These are phyloP conservation scores for Lutjanus campechanus DNA, from an alignment of 2,797 vertebrate species.

Conservation along the genomic window DNA sequence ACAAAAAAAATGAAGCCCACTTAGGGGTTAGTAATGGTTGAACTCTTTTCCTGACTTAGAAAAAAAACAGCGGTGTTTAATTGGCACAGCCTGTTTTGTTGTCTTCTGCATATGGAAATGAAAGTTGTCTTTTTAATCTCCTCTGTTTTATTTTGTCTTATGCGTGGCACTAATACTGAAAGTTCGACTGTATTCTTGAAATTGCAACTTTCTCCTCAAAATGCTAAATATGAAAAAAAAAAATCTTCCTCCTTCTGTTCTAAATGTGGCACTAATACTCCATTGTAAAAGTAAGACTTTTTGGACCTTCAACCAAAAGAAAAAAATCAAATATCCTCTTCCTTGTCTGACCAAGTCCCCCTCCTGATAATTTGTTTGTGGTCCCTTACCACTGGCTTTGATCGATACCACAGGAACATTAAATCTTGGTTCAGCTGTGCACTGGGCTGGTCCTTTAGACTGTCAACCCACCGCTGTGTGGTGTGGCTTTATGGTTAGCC, in stretches of 20 bases:
- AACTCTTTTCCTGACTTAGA: background rate
- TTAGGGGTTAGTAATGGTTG: background rate
- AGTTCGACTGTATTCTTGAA: no score
- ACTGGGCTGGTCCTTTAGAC: constrained; percentile 3
- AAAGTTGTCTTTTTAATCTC: background rate
- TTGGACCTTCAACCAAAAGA: background rate
- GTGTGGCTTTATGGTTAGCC: constrained; percentile 46
- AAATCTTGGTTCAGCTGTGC: constrained; percentile 37
- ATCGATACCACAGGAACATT: constrained; percentile 24
- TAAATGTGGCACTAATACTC: no score
- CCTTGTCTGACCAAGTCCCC: background rate
- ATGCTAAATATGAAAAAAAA: no score
- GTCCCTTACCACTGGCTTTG: constrained; percentile 14
- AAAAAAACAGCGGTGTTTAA: background rate
- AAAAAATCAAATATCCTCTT: background rate
- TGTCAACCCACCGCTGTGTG: constrained; percentile 23
- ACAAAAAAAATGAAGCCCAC: background rate
- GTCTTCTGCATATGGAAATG: background rate
- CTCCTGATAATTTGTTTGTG: constrained; percentile 2
- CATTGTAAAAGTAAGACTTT: no score
- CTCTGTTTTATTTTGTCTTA: no score
- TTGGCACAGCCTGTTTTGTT: background rate
- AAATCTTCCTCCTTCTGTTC: no score
- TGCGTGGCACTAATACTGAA: no score
- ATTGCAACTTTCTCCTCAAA: no score